Base-by-base conservation (phyloP, 92 coral and sea anemone species). In the Siderastrea radians region DNA sequence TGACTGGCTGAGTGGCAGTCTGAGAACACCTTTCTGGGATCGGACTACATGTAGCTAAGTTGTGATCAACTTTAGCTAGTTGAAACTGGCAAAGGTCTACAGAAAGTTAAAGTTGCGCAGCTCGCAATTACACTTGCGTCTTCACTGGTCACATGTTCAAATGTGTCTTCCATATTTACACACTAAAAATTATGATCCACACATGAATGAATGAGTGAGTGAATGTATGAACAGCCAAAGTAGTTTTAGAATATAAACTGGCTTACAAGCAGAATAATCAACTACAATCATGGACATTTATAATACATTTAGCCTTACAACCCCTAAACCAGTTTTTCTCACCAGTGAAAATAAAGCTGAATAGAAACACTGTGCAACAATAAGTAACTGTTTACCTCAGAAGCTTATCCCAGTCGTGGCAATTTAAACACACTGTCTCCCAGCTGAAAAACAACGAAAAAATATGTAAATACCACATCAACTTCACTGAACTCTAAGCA, bases 371-470 rank as follows among this genome's bases (percentile, higher is more conserved):
- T 61, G 68, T 58, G 4, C 57, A 74, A 55, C 26, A n/a, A 15
- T 72, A 57, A 38, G 14, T 54, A 55, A 43, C 46, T 26, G 60
- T 77, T 90, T 81, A 95, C 98, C 96, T 95, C 90, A 95, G 85
- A 71, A 95, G 79, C 79, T 82, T 85, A 43, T 95, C 88, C 98
- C 98, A 95, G 80, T 95, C 98, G 15, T 79, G 90, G 49, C 64
- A 81, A 73, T 85, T 91, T 48, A 90, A 74, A 75, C 98, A 95
- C 77, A 95, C 83, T 51, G 98, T 95, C 71, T 94, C 98, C 98
- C 98, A 95, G 79, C 98, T 95, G 83, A 72, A 90, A 87, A 45
- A 82, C 43, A 74, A 51, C 12, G 26, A 26, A 74, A 9, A 67
- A 38, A 59, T 68, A 91, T 57, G 69, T 72, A 86, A 84, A 84